Evolutionary conservation across 1,140 invertebrate genomes (phyloP).

Genomic region (Drosophila burlai): DNA sequence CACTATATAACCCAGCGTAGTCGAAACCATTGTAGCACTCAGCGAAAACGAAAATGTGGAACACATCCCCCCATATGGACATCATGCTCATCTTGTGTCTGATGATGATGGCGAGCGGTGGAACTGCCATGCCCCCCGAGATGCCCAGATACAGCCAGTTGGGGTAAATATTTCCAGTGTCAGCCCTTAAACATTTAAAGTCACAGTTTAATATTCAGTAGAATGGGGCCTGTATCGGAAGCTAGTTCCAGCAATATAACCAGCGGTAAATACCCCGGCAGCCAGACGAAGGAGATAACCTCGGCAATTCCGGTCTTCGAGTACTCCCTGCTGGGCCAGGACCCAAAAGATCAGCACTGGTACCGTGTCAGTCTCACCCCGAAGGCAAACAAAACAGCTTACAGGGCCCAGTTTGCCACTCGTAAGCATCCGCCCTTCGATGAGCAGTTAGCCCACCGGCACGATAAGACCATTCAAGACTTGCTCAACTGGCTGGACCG

Average conservation of each 20-base stretch:
- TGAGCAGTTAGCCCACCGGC: slow-evolving; percentile 55
- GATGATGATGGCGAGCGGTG: slow-evolving; percentile 31
- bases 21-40: slow-evolving; percentile 47
- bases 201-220: not conserved
- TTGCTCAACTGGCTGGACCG: slow-evolving; percentile 59
- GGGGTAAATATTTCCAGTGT: slow-evolving; percentile 32
- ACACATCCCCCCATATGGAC: slow-evolving; percentile 26
- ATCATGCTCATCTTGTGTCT: slow-evolving; percentile 21
- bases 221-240: slow-evolving; percentile 12
- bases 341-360: slow-evolving; percentile 69
- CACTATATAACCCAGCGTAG: slow-evolving; percentile 58
- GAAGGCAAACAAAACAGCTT: slow-evolving; percentile 39
- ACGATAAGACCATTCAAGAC: slow-evolving; percentile 64
- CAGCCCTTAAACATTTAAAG: not conserved
- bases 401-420: slow-evolving; percentile 58
- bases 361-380: slow-evolving; percentile 65
- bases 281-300: not conserved
- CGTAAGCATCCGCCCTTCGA: slow-evolving; percentile 58
- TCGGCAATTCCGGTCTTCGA: slow-evolving; percentile 46
- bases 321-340: slow-evolving; percentile 61
- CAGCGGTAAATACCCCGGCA: not conserved
- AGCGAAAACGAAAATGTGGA: slow-evolving; percentile 49
- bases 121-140: slow-evolving; percentile 30
- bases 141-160: slow-evolving; percentile 51
- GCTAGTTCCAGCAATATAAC: slow-evolving; percentile 8